Base-by-base conservation (phyloP, 2,888 invertebrate genomes). In the Cosmia trapezina region DNA sequence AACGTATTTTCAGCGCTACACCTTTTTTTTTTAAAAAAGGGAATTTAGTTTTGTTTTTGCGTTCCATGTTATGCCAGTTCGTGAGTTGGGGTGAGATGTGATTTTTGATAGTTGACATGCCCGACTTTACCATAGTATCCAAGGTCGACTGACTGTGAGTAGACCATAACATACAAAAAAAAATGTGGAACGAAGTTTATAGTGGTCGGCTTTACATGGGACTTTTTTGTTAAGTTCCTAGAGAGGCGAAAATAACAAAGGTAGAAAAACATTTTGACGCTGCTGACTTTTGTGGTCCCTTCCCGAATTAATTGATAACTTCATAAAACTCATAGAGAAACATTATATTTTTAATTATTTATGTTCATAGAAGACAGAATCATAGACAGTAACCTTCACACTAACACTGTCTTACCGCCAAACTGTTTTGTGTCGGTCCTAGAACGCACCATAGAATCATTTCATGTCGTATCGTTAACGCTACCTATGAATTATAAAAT, bases 391-490 rank as follows among this genome's bases (percentile, higher is more conserved):
- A 28, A 28, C 11, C 3, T 43, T 61, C 7, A 12, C 43, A 61
- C 22, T 28, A 22, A 45, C 28, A 5, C 19, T 47, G 11, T 45
- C 8, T 47, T 33, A 47, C 19, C n/a, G 28, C 19, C 14, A 19
- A 28, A 28, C 45, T 62, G 5, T 49, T n/a, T 54, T 45, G 12
- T n/a, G 6, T 5, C 11, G 6, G 2, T 64, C 5, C 8, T 56
- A 63, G 14, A 64, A 47, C 19, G 17, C 37, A 19, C 47, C 4
- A 28, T 54, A 49, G 12, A 66, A 28, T 33, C 4, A 43, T 12
- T 45, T 49, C 45, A 41, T 78, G 41, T 79, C 54, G 33, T 63
- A 73, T 59, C 33, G 53, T 63, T 33, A 63, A 47, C 12, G 17
- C 9, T 45, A 43, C 45, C 37, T 57, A 47, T 7, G 19, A 62